Evolutionary conservation across 2,113 vertebrate species (phyloP).

Genomic region (Apteryx mantelli): DNA sequence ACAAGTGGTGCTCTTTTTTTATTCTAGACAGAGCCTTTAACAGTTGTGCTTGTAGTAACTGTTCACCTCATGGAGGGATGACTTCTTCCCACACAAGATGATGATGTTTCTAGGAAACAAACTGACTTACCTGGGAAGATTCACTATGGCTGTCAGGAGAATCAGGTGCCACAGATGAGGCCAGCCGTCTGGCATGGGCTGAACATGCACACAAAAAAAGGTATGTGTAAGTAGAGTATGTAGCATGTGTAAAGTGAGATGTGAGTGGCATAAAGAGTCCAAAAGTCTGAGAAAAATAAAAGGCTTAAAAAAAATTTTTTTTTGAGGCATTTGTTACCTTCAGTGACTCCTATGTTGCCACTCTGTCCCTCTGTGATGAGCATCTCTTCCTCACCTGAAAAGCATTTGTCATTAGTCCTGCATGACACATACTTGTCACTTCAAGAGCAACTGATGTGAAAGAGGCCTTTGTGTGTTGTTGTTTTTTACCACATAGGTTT

Average conservation of each 20-base stretch:
- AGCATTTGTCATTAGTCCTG: neutral
- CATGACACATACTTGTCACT: neutral
- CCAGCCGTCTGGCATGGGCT: neutral
- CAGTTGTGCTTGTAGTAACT: neutral
- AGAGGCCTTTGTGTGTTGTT: neutral
- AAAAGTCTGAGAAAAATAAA: neutral
- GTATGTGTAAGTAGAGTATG: neutral
- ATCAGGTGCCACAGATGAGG: neutral
- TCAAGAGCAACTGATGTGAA: neutral
- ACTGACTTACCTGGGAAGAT: conserved; percentile 35
- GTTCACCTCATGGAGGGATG: neutral
- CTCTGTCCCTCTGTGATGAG: neutral
- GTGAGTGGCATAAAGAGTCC: neutral
- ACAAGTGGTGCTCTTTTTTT: neutral
- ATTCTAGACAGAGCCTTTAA: neutral
- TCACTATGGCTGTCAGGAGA: neutral
- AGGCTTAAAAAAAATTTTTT: neutral
- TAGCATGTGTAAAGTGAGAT: neutral
- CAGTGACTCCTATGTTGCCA: neutral
- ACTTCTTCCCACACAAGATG: neutral
- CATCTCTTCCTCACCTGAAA: conserved; percentile 52
- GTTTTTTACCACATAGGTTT: conserved; percentile 21
- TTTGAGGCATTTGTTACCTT: conserved; percentile 27
- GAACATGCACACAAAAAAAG: neutral
- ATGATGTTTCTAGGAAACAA: neutral